These are phyloP conservation scores for Drosophila subobscura DNA, from an alignment of 1,140 invertebrate species.

Conservation along the genomic window DNA sequence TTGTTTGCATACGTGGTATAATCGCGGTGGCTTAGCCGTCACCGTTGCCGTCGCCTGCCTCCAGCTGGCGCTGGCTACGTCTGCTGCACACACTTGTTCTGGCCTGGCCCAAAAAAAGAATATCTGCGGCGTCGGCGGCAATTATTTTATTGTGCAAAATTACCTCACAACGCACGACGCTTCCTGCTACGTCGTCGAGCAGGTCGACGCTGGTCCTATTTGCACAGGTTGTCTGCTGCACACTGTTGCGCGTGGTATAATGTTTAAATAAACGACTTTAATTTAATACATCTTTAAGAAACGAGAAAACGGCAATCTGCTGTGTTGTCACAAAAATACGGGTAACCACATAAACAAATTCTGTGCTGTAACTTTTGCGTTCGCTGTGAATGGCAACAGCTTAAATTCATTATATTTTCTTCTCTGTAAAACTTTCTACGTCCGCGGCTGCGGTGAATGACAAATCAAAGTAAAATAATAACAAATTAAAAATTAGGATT, in stretches of 20 bases:
- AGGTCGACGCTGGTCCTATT: slow-evolving; percentile 32
- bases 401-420: not conserved
- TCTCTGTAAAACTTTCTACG: not conserved
- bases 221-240: slow-evolving; percentile 54
- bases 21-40: slow-evolving; percentile 49
- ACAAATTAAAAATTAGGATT: not conserved
- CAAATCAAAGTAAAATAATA: not conserved
- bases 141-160: slow-evolving; percentile 37
- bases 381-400: slow-evolving; percentile 40
- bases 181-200: slow-evolving; percentile 47
- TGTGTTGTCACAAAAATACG: slow-evolving; percentile 73
- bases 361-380: not conserved
- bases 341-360: slow-evolving; percentile 63
- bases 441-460: not conserved
- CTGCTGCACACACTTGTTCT: slow-evolving; percentile 35
- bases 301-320: slow-evolving; percentile 54
- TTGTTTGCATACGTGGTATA: slow-evolving; percentile 80
- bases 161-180: slow-evolving; percentile 35
- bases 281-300: slow-evolving; percentile 68
- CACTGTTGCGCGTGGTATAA: slow-evolving; percentile 24
- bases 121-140: slow-evolving; percentile 37
- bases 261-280: slow-evolving; percentile 34
- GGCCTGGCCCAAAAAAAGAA: slow-evolving; percentile 38
- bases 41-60: slow-evolving; percentile 28
- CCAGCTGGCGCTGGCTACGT: slow-evolving; percentile 27